A percentile compares a stretch with the other conserved stretches of the same genome.
Conservation (phyloP, 2,888 invertebrate genomes). For the Leptinotarsa tumamoca region DNA sequence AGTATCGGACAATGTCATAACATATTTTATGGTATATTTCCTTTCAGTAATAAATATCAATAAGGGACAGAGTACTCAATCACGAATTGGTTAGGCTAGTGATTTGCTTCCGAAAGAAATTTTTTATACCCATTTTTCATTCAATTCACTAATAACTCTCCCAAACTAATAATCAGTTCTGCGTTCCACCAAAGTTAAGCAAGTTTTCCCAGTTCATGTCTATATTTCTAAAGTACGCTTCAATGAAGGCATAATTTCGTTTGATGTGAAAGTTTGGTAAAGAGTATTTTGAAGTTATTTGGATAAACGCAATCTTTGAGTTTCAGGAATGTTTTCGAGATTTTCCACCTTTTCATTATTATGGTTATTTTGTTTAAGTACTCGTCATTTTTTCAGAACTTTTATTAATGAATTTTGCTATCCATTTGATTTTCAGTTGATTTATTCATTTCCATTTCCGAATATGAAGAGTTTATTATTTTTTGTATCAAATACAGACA, state of each 20-base stretch:
- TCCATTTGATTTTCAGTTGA: too few species aligned
- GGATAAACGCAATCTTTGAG: not conserved
- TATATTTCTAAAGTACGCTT: slow-evolving; percentile 6
- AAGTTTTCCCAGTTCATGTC: slow-evolving; percentile 3
- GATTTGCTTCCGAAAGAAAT: not conserved
- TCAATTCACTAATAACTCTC: not conserved
- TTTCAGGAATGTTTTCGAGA: too few species aligned
- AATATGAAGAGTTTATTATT: too few species aligned
- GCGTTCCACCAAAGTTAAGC: not conserved
- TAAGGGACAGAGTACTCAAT: not conserved
- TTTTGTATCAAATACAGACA: too few species aligned
- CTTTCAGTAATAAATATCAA: too few species aligned
- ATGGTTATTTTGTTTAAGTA: too few species aligned
- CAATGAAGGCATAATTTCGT: slow-evolving; percentile 4
- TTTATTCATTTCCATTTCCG: too few species aligned
- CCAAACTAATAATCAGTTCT: not conserved
- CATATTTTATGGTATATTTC: too few species aligned
- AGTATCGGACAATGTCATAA: too few species aligned
- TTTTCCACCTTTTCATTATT: too few species aligned
- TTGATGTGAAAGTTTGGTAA: slow-evolving; percentile 15
- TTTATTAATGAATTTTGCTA: too few species aligned
- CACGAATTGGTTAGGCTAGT: not conserved
- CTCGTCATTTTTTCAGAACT: too few species aligned
- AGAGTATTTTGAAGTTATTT: slow-evolving; percentile 16
- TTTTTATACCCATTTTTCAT: not conserved